phyloP scores from a whole-genome alignment of 2,888 invertebrate species.

The Mimas tiliae region DNA sequence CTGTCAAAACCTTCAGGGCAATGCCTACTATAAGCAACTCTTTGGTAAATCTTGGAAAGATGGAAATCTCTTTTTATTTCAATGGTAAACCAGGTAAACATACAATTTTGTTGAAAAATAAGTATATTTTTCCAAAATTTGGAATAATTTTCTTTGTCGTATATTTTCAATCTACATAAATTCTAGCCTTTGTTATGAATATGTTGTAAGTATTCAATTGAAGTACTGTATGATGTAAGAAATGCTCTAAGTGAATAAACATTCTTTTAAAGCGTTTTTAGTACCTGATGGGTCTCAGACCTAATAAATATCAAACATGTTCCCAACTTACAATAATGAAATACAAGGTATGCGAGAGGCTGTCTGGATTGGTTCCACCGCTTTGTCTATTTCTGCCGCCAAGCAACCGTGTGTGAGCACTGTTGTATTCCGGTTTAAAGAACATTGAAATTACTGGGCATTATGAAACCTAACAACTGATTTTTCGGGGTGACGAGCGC shows the following conservation, averaged over 20 bases:
- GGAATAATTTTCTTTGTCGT: not conserved
- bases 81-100: constrained; percentile 60
- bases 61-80: constrained; percentile 73
- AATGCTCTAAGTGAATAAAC: not conserved
- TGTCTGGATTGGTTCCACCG: too few relatives aligned
- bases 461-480: too few relatives aligned
- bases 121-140: not conserved
- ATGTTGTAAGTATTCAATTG: not conserved
- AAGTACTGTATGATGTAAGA: not conserved
- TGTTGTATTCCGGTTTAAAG: too few relatives aligned
- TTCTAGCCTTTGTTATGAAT: not conserved
- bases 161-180: not conserved
- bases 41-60: constrained; percentile 74
- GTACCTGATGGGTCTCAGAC: not conserved
- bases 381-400: too few relatives aligned
- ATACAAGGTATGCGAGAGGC: too few relatives aligned
- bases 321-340: too few relatives aligned
- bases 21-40: constrained; percentile 68
- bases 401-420: too few relatives aligned
- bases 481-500: too few relatives aligned
- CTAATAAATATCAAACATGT: too few relatives aligned
- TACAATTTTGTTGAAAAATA: not conserved
- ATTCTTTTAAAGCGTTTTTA: not conserved
- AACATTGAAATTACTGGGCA: too few relatives aligned
- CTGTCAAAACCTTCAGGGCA: constrained; percentile 48